Conservation (phyloP, 1,140 invertebrate species). For the Psilanteris sp. region DNA sequence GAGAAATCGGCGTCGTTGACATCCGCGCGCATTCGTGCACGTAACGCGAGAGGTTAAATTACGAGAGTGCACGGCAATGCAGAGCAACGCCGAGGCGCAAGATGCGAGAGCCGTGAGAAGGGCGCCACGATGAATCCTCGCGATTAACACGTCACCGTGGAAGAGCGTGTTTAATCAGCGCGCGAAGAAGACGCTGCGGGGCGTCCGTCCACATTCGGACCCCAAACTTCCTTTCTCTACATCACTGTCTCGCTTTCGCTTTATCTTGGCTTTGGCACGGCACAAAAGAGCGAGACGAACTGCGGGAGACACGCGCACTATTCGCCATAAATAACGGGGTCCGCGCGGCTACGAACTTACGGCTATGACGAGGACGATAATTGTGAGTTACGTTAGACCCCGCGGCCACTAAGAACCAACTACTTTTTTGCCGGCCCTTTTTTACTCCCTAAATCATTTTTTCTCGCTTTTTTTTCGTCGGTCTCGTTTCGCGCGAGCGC, state of each 20-base stretch:
- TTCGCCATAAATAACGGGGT: slow-evolving; percentile 72
- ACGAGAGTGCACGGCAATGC: slow-evolving; percentile 39
- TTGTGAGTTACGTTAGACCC: slow-evolving; percentile 70
- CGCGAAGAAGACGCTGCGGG: slow-evolving; percentile 73
- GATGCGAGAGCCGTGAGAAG: slow-evolving; percentile 57
- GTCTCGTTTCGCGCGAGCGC: slow-evolving; percentile 25
- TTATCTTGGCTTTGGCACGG: slow-evolving; percentile 19
- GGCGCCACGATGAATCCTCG: slow-evolving; percentile 73
- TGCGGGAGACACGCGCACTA: slow-evolving; percentile 55
- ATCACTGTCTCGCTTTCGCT: slow-evolving; percentile 45
- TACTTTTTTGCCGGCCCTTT: slow-evolving; percentile 28
- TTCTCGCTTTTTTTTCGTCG: slow-evolving; percentile 28
- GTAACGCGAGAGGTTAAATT: slow-evolving; percentile 47
- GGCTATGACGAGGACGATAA: slow-evolving; percentile 72
- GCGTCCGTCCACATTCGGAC: slow-evolving; percentile 73
- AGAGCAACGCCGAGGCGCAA: slow-evolving; percentile 31
- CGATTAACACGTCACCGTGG: slow-evolving; percentile 76
- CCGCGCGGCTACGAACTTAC: slow-evolving; percentile 59
- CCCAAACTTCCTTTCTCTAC: slow-evolving; percentile 62
- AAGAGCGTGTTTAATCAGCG: slow-evolving; percentile 76
- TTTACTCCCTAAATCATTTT: slow-evolving; percentile 30
- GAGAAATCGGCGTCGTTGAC: slow-evolving; percentile 41
- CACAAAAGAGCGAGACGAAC: slow-evolving; percentile 33
- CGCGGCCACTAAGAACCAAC: slow-evolving; percentile 41
- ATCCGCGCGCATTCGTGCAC: slow-evolving; percentile 36